Conservation (phyloP, 2,888 invertebrate genomes). For the Platerodrilus igneus region DNA sequence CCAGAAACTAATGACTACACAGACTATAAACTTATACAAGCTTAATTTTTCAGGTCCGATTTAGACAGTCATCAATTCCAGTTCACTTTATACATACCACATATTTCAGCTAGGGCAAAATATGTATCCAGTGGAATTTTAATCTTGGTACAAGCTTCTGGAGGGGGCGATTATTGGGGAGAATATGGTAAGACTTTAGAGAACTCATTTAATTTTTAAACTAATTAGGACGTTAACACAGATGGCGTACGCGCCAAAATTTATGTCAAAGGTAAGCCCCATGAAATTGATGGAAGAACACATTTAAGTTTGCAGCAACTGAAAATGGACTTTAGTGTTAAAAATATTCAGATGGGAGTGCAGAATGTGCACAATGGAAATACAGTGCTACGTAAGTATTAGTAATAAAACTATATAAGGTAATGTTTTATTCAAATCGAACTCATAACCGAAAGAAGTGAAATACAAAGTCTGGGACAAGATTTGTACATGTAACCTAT, state of each 20-base stretch:
- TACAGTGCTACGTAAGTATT: slow-evolving; percentile 70
- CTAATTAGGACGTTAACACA: slow-evolving; percentile 44
- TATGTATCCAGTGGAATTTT: slow-evolving; percentile 78
- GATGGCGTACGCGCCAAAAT: slow-evolving; percentile 81
- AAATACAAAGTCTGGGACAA: no score
- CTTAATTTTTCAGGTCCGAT: slow-evolving; percentile 60
- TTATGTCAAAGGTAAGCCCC: slow-evolving; percentile 70
- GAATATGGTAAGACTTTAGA: slow-evolving; percentile 72
- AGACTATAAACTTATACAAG: no score
- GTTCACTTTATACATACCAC: slow-evolving; percentile 73
- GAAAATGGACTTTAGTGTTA: slow-evolving; percentile 82
- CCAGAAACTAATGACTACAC: no score
- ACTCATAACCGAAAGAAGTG: no score
- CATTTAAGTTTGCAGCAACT: slow-evolving; percentile 69
- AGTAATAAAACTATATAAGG: no score
- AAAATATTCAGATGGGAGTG: slow-evolving; percentile 79
- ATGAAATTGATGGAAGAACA: slow-evolving; percentile 58
- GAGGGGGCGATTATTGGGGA: slow-evolving; percentile 86
- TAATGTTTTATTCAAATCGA: no score
- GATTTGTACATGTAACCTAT: no score
- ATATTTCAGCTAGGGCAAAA: slow-evolving; percentile 71
- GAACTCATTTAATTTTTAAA: slow-evolving; percentile 6
- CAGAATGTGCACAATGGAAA: slow-evolving; percentile 79
- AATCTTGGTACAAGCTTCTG: slow-evolving; percentile 75
- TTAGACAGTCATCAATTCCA: slow-evolving; percentile 77